Percentiles rank a stretch among this genome's conserved stretches.
phyloP scores from a whole-genome alignment of 2,113 vertebrate species.

The Ammospiza nelsoni region DNA sequence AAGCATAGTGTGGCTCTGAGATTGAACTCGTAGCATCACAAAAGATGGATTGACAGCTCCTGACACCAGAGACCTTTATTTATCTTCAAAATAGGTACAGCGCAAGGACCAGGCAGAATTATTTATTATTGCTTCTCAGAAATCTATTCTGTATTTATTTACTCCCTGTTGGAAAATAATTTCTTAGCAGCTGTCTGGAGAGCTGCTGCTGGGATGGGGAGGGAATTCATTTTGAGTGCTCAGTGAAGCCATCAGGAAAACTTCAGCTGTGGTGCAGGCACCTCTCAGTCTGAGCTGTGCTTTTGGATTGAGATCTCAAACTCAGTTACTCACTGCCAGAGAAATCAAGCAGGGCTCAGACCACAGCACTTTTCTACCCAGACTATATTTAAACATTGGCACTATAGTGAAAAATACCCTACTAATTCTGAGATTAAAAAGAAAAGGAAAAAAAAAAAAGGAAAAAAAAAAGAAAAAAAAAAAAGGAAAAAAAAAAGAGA shows the following conservation, averaged over 20 bases:
- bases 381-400: accelerated
- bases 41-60: neutral
- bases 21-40: neutral
- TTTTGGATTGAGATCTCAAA: neutral
- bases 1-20: neutral
- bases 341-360: neutral
- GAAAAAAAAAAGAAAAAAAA: accelerated
- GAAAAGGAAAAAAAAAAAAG: accelerated
- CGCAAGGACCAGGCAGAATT: neutral
- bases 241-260: neutral
- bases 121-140: neutral
- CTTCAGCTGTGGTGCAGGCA: neutral
- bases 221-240: neutral
- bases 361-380: neutral
- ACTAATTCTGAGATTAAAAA: neutral
- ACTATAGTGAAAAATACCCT: neutral
- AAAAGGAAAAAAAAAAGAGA: accelerated
- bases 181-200: neutral
- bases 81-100: neutral
- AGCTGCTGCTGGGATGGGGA: neutral
- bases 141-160: slow-evolving; percentile 24
- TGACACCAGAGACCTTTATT: neutral
- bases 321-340: neutral
- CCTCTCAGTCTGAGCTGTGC: neutral
- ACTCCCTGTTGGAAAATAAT: neutral